Base-by-base conservation (phyloP, 2,888 invertebrate species). In the Notocelia uddmanniana region DNA sequence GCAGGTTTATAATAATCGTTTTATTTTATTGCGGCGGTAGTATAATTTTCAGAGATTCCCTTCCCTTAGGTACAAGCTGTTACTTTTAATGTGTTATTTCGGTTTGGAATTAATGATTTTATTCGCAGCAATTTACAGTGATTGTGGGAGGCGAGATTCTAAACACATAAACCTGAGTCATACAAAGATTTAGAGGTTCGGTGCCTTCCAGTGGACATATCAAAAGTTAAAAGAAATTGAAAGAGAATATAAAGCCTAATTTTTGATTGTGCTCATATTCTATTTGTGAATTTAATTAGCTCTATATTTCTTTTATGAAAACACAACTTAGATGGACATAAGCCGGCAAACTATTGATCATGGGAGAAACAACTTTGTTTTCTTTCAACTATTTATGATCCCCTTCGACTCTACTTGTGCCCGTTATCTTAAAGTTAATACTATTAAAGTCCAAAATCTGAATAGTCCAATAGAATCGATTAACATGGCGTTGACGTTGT, bases 81-180 rank as follows among this genome's bases (percentile, higher is more conserved):
- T 93, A 93, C 93, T 89, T 93, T 93, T 92, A 93, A 93, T 92
- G 93, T 82, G 90, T 87, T 90, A 88, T 92, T n/a, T 91, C 87
- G 88, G 90, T 90, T 91, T 81, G 81, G 85, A 92, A 92, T 93
- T 92, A 92, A 93, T 92, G 91, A 92, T 92, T 93, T 92, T 92
- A 93, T 89, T 87, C 81, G 86, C 82, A 81, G 89, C 89, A 89
- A 88, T 91, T 88, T 88, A 87, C 82, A 83, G 83, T 81, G 85
- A 89, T 89, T 88, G 88, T 83, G 83, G 85, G 79, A 81, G 76
- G 78, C 80, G 77, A 67, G 57, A 73, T 76, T 70, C 74, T 73
- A 76, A 79, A 80, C 81, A 83, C 83, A 81, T 84, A 83, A 82
- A 81, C 78, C n/a, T n/a, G n/a, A n/a, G n/a, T n/a, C n/a, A n/a